A percentile compares a stretch with the other conserved stretches of the same genome.
Evolutionary conservation across 2,888 invertebrate species (phyloP).

Genomic region (Digitonthophagus gazella): DNA sequence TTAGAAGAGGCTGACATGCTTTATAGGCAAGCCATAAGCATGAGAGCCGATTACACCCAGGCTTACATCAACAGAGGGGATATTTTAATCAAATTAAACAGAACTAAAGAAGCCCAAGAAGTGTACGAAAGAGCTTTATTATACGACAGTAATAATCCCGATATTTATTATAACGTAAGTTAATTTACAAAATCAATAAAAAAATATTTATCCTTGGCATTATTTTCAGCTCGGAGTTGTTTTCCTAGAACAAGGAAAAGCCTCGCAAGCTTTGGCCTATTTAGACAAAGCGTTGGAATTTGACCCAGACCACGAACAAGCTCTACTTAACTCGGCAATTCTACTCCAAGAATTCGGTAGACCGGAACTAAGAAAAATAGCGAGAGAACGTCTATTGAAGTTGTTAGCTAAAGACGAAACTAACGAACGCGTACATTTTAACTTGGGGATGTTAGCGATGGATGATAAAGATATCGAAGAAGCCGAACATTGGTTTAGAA

Average conservation of each 20-base stretch:
- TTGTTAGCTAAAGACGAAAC: slow-evolving; percentile 73
- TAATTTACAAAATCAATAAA: slow-evolving; percentile 24
- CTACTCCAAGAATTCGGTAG: slow-evolving; percentile 87
- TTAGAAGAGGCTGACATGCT: slow-evolving; percentile 92
- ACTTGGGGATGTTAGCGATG: slow-evolving; percentile 91
- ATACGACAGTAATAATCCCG: slow-evolving; percentile 91
- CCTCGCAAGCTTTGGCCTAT: slow-evolving; percentile 85
- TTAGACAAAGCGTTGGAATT: slow-evolving; percentile 89
- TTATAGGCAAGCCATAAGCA: slow-evolving; percentile 93
- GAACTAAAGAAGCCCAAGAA: slow-evolving; percentile 90
- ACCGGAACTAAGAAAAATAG: slow-evolving; percentile 74
- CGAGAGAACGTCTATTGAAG: slow-evolving; percentile 76
- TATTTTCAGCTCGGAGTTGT: slow-evolving; percentile 83
- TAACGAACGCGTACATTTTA: slow-evolving; percentile 92
- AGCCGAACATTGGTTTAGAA: slow-evolving; percentile 89
- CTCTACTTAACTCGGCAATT: slow-evolving; percentile 92
- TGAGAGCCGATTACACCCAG: slow-evolving; percentile 94
- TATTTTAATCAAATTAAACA: slow-evolving; percentile 90
- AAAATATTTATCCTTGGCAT: neutral
- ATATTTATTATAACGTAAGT: slow-evolving; percentile 92
- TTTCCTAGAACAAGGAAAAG: slow-evolving; percentile 87
- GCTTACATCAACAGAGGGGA: slow-evolving; percentile 97
- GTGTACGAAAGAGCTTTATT: slow-evolving; percentile 90
- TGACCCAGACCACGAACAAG: slow-evolving; percentile 94
- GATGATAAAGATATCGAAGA: slow-evolving; percentile 86